Conservation (phyloP, 2,888 invertebrate species). For the Rotaria sp. region DNA sequence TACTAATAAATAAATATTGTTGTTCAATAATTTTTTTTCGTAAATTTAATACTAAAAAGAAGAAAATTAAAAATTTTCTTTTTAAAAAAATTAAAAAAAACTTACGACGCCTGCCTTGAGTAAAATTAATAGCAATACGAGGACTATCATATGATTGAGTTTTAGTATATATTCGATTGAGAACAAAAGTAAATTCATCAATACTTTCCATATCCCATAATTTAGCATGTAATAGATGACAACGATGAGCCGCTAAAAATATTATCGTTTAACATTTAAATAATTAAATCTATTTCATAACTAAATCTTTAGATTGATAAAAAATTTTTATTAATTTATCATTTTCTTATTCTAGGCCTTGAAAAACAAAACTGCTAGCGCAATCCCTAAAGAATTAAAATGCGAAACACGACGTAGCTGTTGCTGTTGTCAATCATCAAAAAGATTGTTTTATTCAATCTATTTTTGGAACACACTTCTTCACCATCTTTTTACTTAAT, state of each 20-base stretch:
- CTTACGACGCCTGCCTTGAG: not conserved
- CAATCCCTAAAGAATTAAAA: too few relatives aligned
- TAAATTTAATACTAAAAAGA: not conserved
- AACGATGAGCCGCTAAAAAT: not conserved
- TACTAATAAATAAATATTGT: not conserved
- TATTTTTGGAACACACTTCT: too few relatives aligned
- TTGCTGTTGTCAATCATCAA: too few relatives aligned
- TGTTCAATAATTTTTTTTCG: not conserved
- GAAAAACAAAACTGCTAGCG: too few relatives aligned
- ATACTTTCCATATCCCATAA: conserved; percentile 1
- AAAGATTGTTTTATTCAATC: too few relatives aligned
- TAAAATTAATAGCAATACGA: not conserved
- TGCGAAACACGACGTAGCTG: too few relatives aligned
- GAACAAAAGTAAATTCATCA: not conserved
- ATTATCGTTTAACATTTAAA: not conserved
- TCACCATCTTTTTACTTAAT: too few relatives aligned
- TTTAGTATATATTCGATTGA: not conserved
- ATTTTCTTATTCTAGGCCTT: too few relatives aligned
- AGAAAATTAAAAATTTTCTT: not conserved
- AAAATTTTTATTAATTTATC: too few relatives aligned
- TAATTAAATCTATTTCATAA: not conserved
- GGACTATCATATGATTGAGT: conserved; percentile 8
- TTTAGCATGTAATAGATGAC: not conserved
- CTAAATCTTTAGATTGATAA: too few relatives aligned
- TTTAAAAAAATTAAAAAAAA: not conserved